phyloP scores from a whole-genome alignment of 2,888 invertebrate species.

The Aleiodes testaceus region DNA sequence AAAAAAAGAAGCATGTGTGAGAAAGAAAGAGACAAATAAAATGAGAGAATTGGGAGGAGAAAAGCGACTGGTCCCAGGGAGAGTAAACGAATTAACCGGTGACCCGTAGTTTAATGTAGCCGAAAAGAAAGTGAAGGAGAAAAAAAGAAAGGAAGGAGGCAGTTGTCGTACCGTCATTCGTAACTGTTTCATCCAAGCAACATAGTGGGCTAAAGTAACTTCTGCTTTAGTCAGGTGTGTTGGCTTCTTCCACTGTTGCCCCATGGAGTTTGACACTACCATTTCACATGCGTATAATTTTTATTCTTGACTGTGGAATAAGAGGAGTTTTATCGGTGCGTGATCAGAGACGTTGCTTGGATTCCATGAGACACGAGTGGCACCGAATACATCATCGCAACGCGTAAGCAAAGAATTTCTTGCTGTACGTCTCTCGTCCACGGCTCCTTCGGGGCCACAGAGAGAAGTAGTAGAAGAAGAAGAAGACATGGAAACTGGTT shows the following conservation, averaged over 20 bases:
- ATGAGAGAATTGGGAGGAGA: not conserved
- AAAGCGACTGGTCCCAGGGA: too few relatives aligned
- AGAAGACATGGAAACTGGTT: constrained; percentile 39
- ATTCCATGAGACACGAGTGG: constrained; percentile 59
- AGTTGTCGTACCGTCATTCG: constrained; percentile 43
- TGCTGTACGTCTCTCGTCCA: constrained; percentile 53
- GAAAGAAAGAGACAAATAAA: constrained; percentile 1
- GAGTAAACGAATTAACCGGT: constrained; percentile 17
- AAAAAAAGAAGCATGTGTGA: not conserved
- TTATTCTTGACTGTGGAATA: constrained; percentile 53
- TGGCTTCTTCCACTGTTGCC: not conserved
- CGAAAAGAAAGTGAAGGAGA: not conserved
- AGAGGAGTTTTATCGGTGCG: constrained; percentile 58
- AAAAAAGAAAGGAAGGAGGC: constrained; percentile 6
- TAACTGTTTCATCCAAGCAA: constrained; percentile 44
- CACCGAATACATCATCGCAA: constrained; percentile 61
- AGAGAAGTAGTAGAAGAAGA: not conserved
- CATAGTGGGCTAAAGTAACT: constrained; percentile 41
- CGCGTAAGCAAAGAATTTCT: constrained; percentile 59
- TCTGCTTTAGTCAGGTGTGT: constrained; percentile 42
- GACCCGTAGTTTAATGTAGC: constrained; percentile 33
- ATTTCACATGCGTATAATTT: constrained; percentile 47
- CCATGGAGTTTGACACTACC: constrained; percentile 14
- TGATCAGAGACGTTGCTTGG: constrained; percentile 57
- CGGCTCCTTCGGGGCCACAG: not conserved